These are phyloP conservation scores for Monoplex corrugatus DNA, from an alignment of 2,888 invertebrate genomes.

Conservation along the genomic window DNA sequence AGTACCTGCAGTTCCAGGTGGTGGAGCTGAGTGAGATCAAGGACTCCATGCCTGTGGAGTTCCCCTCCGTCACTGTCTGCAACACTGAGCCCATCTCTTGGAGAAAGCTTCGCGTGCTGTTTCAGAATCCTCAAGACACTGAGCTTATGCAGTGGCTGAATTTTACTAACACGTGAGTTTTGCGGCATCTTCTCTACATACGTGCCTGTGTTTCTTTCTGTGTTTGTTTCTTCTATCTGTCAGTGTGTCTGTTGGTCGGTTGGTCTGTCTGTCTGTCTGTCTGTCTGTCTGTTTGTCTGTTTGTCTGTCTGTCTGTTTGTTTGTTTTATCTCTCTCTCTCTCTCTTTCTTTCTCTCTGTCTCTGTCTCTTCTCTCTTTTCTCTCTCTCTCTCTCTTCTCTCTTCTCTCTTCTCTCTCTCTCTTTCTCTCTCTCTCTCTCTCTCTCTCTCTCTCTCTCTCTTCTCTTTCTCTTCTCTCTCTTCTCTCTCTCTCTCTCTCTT, in stretches of 20 bases:
- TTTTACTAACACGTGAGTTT: neutral
- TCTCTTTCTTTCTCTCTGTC: too few relatives aligned
- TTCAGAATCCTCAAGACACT: conserved; percentile 54
- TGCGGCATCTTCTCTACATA: neutral
- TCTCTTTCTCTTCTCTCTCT: too few relatives aligned
- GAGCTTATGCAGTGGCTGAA: conserved; percentile 64
- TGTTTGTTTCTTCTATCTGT: neutral
- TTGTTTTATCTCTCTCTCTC: too few relatives aligned
- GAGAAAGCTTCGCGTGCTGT: conserved; percentile 65
- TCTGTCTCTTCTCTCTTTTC: too few relatives aligned
- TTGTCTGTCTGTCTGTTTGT: neutral
- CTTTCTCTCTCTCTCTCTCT: too few relatives aligned
- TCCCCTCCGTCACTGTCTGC: conserved; percentile 77
- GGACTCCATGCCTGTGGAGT: conserved; percentile 77
- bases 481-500: too few relatives aligned
- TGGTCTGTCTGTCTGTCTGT: neutral
- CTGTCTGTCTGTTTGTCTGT: neutral
- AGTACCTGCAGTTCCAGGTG: conserved; percentile 74
- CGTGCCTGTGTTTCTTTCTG: neutral
- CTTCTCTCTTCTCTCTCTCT: too few relatives aligned
- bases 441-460: too few relatives aligned
- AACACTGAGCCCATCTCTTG: conserved; percentile 76
- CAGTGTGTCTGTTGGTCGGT: neutral
- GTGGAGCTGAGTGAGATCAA: conserved; percentile 77
- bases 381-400: too few relatives aligned